Evolutionary conservation across 1,140 invertebrate genomes (phyloP).

Genomic region (Drosophila jambulina): DNA sequence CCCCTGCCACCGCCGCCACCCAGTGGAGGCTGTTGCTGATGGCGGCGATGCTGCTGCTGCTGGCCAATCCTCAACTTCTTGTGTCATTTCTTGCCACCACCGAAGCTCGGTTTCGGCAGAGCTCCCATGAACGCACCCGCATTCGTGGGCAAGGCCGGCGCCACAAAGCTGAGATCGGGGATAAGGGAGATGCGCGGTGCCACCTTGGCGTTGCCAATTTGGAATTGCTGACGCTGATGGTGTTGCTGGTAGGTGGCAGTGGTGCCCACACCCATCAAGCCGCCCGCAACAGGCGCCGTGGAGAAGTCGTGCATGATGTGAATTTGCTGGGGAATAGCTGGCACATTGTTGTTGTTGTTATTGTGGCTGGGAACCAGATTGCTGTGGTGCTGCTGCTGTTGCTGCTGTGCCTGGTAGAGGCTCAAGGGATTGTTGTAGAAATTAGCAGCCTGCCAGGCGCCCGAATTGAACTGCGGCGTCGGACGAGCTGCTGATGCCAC

Average conservation of each 20-base stretch:
- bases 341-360: constrained; percentile 60
- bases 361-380: constrained; percentile 56
- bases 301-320: constrained; percentile 84
- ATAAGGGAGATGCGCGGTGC: constrained; percentile 85
- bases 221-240: constrained; percentile 72
- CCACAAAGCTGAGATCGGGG: constrained; percentile 86
- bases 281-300: constrained; percentile 58
- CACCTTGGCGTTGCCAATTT: constrained; percentile 74
- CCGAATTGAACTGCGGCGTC: constrained; percentile 77
- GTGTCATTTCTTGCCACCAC: constrained; percentile 77
- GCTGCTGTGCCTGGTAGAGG: constrained; percentile 63
- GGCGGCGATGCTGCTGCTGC: constrained; percentile 33
- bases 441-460: constrained; percentile 81
- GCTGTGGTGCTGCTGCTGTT: constrained; percentile 65
- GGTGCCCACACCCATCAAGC: constrained; percentile 47
- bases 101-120: constrained; percentile 76
- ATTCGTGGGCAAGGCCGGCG: constrained; percentile 78
- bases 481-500: constrained; percentile 17
- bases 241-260: constrained; percentile 61
- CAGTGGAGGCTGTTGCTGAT: constrained; percentile 33
- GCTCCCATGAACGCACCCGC: constrained; percentile 76
- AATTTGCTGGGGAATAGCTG: constrained; percentile 66
- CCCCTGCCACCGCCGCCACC: constrained; percentile 8
- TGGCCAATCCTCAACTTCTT: constrained; percentile 43
- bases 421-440: constrained; percentile 83